These are phyloP conservation scores for Alsophila aescularia DNA, from an alignment of 2,888 invertebrate genomes.

Conservation along the genomic window DNA sequence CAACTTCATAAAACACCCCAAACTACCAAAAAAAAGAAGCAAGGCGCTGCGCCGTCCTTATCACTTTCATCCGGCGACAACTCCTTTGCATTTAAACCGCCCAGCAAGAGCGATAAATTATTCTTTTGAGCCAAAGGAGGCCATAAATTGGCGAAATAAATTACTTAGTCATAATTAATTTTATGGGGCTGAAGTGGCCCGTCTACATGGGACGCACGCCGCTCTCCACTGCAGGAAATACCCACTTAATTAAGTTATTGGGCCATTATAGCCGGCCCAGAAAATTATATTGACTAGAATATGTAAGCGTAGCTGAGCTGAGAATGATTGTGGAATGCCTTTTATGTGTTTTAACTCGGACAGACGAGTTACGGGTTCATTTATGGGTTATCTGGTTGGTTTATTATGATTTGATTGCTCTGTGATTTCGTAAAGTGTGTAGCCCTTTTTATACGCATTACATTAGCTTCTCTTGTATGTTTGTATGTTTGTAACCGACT, in stretches of 20 bases:
- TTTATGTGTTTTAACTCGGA: conserved; percentile 7
- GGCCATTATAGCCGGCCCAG: conserved; percentile 51
- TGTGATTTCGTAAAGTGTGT: background rate
- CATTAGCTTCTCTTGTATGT: background rate
- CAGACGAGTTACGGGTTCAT: conserved; percentile 13
- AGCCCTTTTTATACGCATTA: background rate
- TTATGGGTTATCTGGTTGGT: conserved; percentile 10
- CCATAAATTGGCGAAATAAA: conserved; percentile 42
- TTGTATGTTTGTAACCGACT: too few species aligned
- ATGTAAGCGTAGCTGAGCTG: conserved; percentile 25
- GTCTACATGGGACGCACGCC: conserved; percentile 33
- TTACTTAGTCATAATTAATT: conserved; percentile 50
- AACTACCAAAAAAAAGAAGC: conserved; percentile 5
- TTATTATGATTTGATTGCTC: conserved; percentile 8
- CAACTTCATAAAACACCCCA: background rate
- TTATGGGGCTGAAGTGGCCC: conserved; percentile 44
- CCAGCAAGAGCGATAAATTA: conserved; percentile 25
- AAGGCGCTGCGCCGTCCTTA: conserved; percentile 20
- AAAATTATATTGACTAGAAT: conserved; percentile 39
- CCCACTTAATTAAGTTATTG: conserved; percentile 67
- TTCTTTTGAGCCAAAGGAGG: conserved; percentile 32
- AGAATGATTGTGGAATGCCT: conserved; percentile 14
- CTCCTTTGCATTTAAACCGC: conserved; percentile 37
- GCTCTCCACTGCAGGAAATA: conserved; percentile 48
- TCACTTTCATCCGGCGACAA: conserved; percentile 29